phyloP scores from a whole-genome alignment of 2,113 vertebrate genomes.

The Echinops telfairi region DNA sequence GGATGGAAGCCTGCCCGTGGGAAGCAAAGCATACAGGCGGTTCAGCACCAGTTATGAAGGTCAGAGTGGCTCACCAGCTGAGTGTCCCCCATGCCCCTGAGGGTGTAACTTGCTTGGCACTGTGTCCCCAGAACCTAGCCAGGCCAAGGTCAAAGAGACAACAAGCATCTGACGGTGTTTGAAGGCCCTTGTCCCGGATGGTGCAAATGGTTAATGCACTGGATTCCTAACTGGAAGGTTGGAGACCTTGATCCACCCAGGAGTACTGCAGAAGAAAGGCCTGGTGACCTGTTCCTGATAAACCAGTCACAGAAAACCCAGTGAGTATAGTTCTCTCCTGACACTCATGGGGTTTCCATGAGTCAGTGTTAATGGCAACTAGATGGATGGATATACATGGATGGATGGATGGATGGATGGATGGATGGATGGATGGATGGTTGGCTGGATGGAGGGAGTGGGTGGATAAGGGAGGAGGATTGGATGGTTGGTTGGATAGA shows the following conservation, averaged over 20 bases:
- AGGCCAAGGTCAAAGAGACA: too few species aligned
- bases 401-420: too few species aligned
- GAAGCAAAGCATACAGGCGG: neutral
- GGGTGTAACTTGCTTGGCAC: neutral
- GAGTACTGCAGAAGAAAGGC: neutral
- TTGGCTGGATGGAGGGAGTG: neutral
- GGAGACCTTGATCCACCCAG: neutral
- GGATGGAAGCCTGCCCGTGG: neutral
- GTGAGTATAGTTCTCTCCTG: neutral
- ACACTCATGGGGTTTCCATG: neutral
- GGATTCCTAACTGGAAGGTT: neutral
- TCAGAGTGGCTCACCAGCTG: neutral
- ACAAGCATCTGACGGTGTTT: neutral
- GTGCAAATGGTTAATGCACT: neutral
- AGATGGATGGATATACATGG: neutral
- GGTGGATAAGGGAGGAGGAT: too few species aligned
- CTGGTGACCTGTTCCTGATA: neutral
- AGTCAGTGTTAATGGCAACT: neutral
- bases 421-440: neutral
- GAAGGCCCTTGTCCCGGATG: neutral
- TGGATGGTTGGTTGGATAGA: too few species aligned
- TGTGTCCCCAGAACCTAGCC: neutral
- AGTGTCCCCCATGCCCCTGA: neutral
- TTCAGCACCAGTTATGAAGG: neutral
- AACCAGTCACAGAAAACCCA: neutral